Evolutionary conservation across 2,888 invertebrate species (phyloP).

Genomic region (Mactromeris polynyma): DNA sequence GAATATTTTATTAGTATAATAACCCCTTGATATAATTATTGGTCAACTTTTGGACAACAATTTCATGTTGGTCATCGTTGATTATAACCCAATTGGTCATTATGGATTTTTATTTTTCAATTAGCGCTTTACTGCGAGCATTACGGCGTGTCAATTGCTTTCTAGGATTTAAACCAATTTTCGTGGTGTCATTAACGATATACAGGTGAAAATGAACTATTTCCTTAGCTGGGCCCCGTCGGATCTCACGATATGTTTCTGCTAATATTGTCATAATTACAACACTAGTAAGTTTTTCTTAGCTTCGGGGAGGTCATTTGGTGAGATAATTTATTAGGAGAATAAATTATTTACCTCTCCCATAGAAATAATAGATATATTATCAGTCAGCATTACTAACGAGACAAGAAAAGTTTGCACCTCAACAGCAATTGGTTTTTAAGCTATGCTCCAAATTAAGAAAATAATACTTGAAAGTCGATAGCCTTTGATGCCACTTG

Average conservation of each 20-base stretch:
- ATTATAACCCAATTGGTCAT: slow-evolving; percentile 28
- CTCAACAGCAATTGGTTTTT: slow-evolving; percentile 26
- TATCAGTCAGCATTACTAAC: not conserved
- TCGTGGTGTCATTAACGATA: slow-evolving; percentile 11
- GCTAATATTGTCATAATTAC: slow-evolving; percentile 9
- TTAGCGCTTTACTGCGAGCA: slow-evolving; percentile 49
- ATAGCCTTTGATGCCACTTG: slow-evolving; percentile 23
- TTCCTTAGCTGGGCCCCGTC: not conserved
- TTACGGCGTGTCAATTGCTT: slow-evolving; percentile 37
- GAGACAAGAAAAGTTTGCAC: slow-evolving; percentile 6
- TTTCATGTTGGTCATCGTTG: slow-evolving; percentile 37
- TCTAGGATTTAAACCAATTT: slow-evolving; percentile 35
- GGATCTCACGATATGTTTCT: not conserved
- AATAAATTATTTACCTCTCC: slow-evolving; percentile 9
- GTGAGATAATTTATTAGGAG: slow-evolving; percentile 12
- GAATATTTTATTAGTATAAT: slow-evolving; percentile 62
- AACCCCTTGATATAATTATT: slow-evolving; percentile 47
- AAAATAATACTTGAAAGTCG: slow-evolving; percentile 16
- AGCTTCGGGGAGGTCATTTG: not conserved
- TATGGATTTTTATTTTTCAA: slow-evolving; percentile 56
- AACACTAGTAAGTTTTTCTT: not conserved
- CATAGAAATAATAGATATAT: not conserved
- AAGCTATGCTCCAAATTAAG: slow-evolving; percentile 35
- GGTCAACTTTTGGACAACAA: slow-evolving; percentile 22
- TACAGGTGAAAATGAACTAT: slow-evolving; percentile 40